Percentiles rank a stretch among this genome's conserved stretches.
Conservation (phyloP, 2,888 invertebrate species). For the Salpingus planirostris region DNA sequence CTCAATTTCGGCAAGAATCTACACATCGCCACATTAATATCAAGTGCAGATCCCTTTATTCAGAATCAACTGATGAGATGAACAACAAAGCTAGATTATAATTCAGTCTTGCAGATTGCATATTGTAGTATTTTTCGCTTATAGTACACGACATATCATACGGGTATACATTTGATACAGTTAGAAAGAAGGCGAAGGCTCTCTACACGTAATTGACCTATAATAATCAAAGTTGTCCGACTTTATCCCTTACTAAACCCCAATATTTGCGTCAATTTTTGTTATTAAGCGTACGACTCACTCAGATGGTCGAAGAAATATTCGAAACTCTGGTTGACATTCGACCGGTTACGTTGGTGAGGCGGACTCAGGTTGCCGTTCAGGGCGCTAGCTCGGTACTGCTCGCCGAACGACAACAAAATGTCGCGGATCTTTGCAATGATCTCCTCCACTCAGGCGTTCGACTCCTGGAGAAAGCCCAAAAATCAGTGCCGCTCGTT, state of each 20-base stretch:
- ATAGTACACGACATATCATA: too few species aligned
- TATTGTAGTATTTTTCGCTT: constrained; percentile 17
- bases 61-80: too few species aligned
- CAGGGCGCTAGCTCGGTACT: constrained; percentile 47
- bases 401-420: constrained; percentile 65
- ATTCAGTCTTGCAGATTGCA: constrained; percentile 27
- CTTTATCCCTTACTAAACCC: too few species aligned
- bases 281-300: constrained; percentile 54
- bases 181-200: constrained; percentile 17
- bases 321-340: constrained; percentile 50
- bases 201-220: constrained; percentile 23
- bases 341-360: constrained; percentile 29
- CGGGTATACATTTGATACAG: constrained; percentile 24
- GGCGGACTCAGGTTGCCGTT: constrained; percentile 40
- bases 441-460: constrained; percentile 85
- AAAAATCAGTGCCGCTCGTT: not conserved
- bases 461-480: constrained; percentile 57
- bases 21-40: too few species aligned
- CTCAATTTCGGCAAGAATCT: too few species aligned
- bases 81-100: constrained; percentile 16
- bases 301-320: constrained; percentile 57
- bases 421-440: constrained; percentile 75
- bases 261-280: too few species aligned
- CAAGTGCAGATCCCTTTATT: too few species aligned
- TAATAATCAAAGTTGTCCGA: constrained; percentile 11